Conservation (phyloP, 1,140 invertebrate genomes). For the Eupeodes corollae region DNA sequence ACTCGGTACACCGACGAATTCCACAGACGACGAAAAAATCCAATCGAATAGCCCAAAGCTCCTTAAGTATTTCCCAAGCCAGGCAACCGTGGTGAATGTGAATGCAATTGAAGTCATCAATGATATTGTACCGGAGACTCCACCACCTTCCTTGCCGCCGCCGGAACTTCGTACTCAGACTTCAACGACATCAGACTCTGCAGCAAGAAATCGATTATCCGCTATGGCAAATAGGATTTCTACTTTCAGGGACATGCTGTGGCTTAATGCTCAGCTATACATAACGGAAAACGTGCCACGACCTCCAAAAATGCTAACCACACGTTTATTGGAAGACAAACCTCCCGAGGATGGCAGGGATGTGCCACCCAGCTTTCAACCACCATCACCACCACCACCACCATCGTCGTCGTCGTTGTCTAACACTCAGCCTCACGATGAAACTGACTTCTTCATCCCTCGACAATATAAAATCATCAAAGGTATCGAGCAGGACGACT, state of each 20-base stretch:
- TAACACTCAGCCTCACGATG: slow-evolving; percentile 22
- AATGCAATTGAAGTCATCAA: slow-evolving; percentile 19
- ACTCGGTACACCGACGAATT: slow-evolving; percentile 14
- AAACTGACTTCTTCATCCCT: slow-evolving; percentile 35
- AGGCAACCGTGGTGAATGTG: slow-evolving; percentile 10
- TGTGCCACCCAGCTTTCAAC: slow-evolving; percentile 7
- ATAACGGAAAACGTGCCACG: slow-evolving; percentile 30
- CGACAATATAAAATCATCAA: slow-evolving; percentile 35
- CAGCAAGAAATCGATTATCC: slow-evolving; percentile 13
- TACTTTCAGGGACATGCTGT: slow-evolving; percentile 31
- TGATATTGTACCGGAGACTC: slow-evolving; percentile 24
- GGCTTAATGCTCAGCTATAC: slow-evolving; percentile 32
- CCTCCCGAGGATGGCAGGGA: slow-evolving; percentile 11
- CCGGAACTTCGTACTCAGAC: slow-evolving; percentile 19
- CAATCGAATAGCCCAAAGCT: slow-evolving; percentile 9
- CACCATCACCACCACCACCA: slow-evolving; percentile 1
- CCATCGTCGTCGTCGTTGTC: slow-evolving; percentile 14
- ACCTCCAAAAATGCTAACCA: slow-evolving; percentile 24
- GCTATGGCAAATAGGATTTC: slow-evolving; percentile 24
- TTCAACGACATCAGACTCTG: slow-evolving; percentile 11
- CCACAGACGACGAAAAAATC: slow-evolving; percentile 29
- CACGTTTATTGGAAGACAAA: slow-evolving; percentile 8
- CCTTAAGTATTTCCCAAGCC: background rate
- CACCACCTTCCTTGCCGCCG: slow-evolving; percentile 18
- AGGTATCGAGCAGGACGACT: slow-evolving; percentile 56